Base-by-base conservation (phyloP, 2,888 invertebrate species). In the Blastobasis lacticolella region DNA sequence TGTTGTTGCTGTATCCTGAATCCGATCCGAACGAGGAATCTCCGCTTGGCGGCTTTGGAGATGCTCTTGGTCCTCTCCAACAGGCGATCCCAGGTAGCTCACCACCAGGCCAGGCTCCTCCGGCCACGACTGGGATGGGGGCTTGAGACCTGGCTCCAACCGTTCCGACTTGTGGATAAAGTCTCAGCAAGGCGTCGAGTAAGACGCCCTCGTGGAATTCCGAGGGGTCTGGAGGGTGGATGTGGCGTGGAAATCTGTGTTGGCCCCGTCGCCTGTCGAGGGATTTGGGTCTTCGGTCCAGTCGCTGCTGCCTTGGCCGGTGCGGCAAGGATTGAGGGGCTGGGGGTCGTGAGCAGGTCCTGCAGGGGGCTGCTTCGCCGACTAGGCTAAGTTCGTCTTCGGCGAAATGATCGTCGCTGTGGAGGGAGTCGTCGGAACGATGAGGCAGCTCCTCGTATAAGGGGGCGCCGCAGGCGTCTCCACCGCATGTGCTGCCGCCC, bases 1-100 rank as follows among this genome's bases (percentile, higher is more conserved):
- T 94, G 67, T 93, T 93, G 78, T 95, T 94, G 76, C 95, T 95
- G 79, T 95, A 95, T 7, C 95, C 95, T 46, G 95, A 95, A 79
- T 95, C 95, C 6, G 95, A 95, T 38, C 95, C 95, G 61, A 95
- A 93, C 5, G 94, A 94, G 5, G 94, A 94, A 67, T 94, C 93
- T 60, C 92, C 91, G 57, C 92, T 91, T 50, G 92, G 92, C 44
- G 91, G 91, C 66, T 91, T 91, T 3, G 90, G 90, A 42, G 89
- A 86, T 1, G 82, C 84, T 57, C 81, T 74, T 36, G 80, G 89
- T 60, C 79, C 90, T 71, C 89, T 89, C 86, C 90, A 90, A 70
- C 88, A 92, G 47, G 89, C 90, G 48, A 90, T 90, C 0, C 86
- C 87, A 38, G 87, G 87, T 50, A 91, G 68, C 57, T 92, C 92